Base-by-base conservation (phyloP, 2,888 invertebrate genomes). In the Leptothorax acervorum region DNA sequence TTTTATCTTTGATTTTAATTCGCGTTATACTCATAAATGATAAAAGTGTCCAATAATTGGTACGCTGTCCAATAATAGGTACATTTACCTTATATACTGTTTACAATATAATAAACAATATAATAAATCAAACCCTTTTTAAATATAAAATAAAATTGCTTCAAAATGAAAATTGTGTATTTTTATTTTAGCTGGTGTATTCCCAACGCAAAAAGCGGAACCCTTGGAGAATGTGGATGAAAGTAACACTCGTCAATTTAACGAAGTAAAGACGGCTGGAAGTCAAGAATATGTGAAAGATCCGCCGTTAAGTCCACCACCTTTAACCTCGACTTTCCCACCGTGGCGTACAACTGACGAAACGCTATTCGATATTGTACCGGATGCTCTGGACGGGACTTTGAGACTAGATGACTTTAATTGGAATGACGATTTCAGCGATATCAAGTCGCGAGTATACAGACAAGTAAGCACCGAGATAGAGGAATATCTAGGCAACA, bases 371-470 rank as follows among this genome's bases (percentile, higher is more conserved):
- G 88, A 90, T 85, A 86, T 95, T 96, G 97, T 98, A 87, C 97
- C 97, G 74, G 95, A 96, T 92, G 97, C 97, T 3, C 92, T 97
- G 63, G 97, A 97, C 94, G 97, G 97, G 3, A 96, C 96, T 90
- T 93, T 97, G 79, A 96, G 95, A 83, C 96, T 98, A 53, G 96
- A 97, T 89, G 97, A 97, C 92, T 95, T 97, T 89, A 95, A 96
- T 63, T 97, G 96, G 94, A 95, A 95, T 12, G 95, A 96, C 2
- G 96, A 96, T 35, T 95, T 97, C 63, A 94, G 95, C 53, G 95
- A 97, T 91, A 95, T 95, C 28, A 96, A 96, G 57, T 97, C 97
- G 78, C 94, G 95, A 23, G 96, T 96, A 89, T 97, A 96, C 94
- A 95, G 96, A 90, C 95, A 96, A 79, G 95, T 97, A 83, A 95